A percentile compares a stretch with the other conserved stretches of the same genome.
Conservation (phyloP, 2,113 vertebrate genomes). For the Hydrolagus affinis region DNA sequence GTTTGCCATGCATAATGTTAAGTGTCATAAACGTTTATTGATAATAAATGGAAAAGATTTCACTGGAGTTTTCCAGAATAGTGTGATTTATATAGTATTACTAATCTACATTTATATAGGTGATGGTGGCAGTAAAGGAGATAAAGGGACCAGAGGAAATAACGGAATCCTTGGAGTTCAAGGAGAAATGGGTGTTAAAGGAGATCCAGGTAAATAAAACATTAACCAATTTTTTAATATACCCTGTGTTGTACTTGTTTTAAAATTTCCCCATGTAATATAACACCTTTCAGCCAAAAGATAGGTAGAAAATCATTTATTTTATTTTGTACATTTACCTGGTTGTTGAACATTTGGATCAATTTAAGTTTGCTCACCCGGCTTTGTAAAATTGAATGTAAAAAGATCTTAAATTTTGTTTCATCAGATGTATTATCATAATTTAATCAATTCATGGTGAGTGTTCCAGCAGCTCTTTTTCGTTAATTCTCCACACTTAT, state of each 20-base stretch:
- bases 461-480: too few relatives aligned
- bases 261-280: neutral
- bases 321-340: too few relatives aligned
- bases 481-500: too few relatives aligned
- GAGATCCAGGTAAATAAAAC: slow-evolving; percentile 21
- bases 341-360: too few relatives aligned
- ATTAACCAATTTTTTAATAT: neutral
- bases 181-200: slow-evolving; percentile 32
- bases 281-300: neutral
- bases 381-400: too few relatives aligned
- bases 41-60: neutral
- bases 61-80: neutral
- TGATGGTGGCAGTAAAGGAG: neutral
- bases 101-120: neutral
- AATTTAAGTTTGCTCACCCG: too few relatives aligned
- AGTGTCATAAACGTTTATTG: neutral
- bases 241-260: neutral
- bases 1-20: neutral
- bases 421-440: too few relatives aligned
- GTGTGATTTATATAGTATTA: neutral
- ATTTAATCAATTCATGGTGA: too few relatives aligned
- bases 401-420: too few relatives aligned
- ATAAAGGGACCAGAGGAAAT: slow-evolving; percentile 31
- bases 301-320: too few relatives aligned
- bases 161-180: slow-evolving; percentile 21